These are phyloP conservation scores for Neopipo cinnamomea DNA, from an alignment of 2,113 vertebrate species.

Conservation along the genomic window DNA sequence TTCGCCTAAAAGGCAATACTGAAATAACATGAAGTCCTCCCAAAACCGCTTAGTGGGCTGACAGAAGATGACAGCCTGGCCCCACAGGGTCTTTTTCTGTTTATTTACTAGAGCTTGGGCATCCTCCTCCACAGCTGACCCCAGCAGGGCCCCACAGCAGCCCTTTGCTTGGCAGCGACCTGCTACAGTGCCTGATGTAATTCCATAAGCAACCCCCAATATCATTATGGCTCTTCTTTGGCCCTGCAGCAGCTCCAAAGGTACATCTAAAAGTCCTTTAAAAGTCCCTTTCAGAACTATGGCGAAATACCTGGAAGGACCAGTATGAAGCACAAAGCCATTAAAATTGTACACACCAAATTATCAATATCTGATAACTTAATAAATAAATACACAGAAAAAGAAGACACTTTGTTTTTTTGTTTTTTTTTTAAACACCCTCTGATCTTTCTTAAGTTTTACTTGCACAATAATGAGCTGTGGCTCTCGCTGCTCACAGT, in stretches of 20 bases:
- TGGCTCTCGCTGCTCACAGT: neutral
- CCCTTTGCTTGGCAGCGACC: neutral
- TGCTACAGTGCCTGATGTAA: neutral
- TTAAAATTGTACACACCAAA: constrained; percentile 48
- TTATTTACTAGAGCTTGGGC: neutral
- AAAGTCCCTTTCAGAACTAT: constrained; percentile 18
- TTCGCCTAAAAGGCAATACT: neutral
- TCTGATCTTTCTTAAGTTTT: neutral
- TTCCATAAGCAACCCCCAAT: neutral
- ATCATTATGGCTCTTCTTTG: neutral
- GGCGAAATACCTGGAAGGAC: constrained; percentile 27
- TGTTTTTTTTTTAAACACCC: neutral
- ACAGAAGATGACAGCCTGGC: neutral
- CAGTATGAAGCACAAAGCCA: constrained; percentile 26
- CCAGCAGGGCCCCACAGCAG: neutral
- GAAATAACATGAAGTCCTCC: neutral
- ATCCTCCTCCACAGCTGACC: neutral
- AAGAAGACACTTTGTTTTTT: neutral
- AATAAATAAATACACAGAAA: constrained; percentile 4
- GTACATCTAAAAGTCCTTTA: neutral
- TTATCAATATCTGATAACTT: neutral
- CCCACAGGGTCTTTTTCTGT: fast-evolving
- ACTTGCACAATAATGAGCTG: neutral
- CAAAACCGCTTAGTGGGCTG: neutral
- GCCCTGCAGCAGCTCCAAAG: neutral